phyloP scores from a whole-genome alignment of 2,888 invertebrate genomes.

The Entomobrya multifasciata region DNA sequence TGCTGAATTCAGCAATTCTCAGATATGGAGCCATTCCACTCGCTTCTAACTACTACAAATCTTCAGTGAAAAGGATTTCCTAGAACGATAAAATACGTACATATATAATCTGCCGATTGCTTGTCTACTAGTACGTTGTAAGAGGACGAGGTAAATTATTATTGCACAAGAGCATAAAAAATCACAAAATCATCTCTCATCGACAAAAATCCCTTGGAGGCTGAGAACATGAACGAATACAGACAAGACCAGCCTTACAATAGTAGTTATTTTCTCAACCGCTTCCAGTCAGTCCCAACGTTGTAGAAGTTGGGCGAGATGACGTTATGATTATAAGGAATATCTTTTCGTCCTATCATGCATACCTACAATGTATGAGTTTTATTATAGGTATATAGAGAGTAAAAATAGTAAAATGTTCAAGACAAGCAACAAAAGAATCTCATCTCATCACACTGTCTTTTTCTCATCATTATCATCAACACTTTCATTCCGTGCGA shows the following conservation, averaged over 20 bases:
- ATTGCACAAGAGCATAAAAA: conserved; percentile 32
- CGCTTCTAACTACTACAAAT: not conserved
- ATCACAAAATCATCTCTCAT: conserved; percentile 58
- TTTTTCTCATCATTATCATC: conserved; percentile 32
- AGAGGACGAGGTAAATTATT: conserved; percentile 19
- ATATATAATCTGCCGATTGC: not conserved
- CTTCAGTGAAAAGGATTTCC: not conserved
- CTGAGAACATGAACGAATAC: conserved; percentile 27
- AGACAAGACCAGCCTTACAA: conserved; percentile 35
- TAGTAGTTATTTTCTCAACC: conserved; percentile 24
- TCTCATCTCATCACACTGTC: conserved; percentile 36
- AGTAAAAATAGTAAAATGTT: too few species aligned
- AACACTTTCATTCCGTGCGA: conserved; percentile 8
- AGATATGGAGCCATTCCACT: not conserved
- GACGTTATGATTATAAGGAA: conserved; percentile 3
- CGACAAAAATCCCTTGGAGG: conserved; percentile 57
- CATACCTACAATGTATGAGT: not conserved
- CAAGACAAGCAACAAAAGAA: conserved; percentile 11
- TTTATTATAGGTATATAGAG: too few species aligned
- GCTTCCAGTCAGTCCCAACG: conserved; percentile 36
- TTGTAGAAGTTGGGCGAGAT: too few species aligned
- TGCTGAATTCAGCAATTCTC: conserved; percentile 42
- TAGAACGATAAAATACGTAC: conserved; percentile 11
- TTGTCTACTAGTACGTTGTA: too few species aligned
- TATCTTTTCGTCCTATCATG: not conserved